A percentile compares a stretch with the other conserved stretches of the same genome.
These are phyloP conservation scores for Lamellibrachia luymesi DNA, from an alignment of 1,140 invertebrate species.

Conservation along the genomic window DNA sequence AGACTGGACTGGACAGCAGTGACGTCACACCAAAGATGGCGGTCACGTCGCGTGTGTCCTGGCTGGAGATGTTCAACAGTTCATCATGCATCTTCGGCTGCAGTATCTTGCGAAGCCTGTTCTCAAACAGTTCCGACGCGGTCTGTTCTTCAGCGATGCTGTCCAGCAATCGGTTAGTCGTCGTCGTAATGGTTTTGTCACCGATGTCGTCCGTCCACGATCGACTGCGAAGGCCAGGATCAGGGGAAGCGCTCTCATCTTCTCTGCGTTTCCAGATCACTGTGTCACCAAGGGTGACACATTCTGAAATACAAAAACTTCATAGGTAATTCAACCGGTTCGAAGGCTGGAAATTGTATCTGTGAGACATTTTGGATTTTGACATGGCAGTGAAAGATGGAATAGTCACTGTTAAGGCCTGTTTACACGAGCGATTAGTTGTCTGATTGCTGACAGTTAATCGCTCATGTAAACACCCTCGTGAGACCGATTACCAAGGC, in stretches of 20 bases:
- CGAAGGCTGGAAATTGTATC: not conserved
- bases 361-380: too few relatives aligned
- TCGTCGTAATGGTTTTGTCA: not conserved
- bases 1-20: not conserved
- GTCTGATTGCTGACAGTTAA: too few relatives aligned
- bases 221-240: not conserved
- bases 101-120: not conserved
- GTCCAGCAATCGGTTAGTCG: not conserved
- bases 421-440: too few relatives aligned
- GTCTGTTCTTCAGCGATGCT: not conserved
- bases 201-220: not conserved
- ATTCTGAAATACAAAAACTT: not conserved
- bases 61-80: not conserved
- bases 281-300: not conserved
- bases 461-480: too few relatives aligned
- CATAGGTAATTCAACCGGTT: not conserved
- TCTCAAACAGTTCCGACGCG: not conserved
- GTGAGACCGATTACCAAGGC: too few relatives aligned
- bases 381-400: too few relatives aligned
- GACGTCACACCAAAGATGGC: slow-evolving; percentile 7
- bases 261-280: not conserved
- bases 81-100: not conserved
- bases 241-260: not conserved
- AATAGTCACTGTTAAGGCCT: too few relatives aligned
- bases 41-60: not conserved